Evolutionary conservation across 2,888 invertebrate species (phyloP), one percentile per base, ranked within the genome.

Genomic region (Trichogramma evanescens): DNA sequence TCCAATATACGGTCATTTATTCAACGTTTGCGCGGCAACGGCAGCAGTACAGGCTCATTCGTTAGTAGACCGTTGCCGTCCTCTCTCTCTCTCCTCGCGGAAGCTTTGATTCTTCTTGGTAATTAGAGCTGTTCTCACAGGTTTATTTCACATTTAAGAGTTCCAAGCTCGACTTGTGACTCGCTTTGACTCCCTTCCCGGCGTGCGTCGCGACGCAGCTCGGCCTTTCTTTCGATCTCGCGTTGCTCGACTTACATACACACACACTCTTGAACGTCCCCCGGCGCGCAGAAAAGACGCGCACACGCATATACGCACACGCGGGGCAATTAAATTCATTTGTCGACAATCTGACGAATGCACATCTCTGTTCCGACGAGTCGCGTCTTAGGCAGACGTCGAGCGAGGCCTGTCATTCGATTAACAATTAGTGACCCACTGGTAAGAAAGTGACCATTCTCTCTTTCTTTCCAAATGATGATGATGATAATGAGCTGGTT

Each of bases 341-440:
- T 73, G 73, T 71, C 71, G 72, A 70, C 70, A 69, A 71, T 71
- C 71, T 72, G 71, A 70, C 68, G 72, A 71, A 71, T 71, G 71
- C 59, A 51, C 63, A 56, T 65, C 58, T 40, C 53, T 40, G 50
- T 46, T 10, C 2, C 10, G 6, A 26, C 26, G 46, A 10, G 13
- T 10, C 44, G 9, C 4, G 9, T 6, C 41, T 50, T 7, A 41
- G 48, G 49, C 44, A 38, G 9, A 7, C 26, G 7, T 13, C 10
- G 44, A 26, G 26, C 2, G 26, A 26, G 26, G 26, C 26, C 26
- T 26, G 26, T 26, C 26, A 58, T 61, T 63, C 61, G 61, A 63
- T 63, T 56, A 52, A 48, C 58, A 58, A 63, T 61, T 63, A 61
- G 56, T 26, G 26, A 26, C 26, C 26, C 26, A 26, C 26, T 26